A percentile compares a stretch with the other conserved stretches of the same genome.
phyloP scores from a whole-genome alignment of 2,113 vertebrate species.

The Dendropsophus ebraccatus region DNA sequence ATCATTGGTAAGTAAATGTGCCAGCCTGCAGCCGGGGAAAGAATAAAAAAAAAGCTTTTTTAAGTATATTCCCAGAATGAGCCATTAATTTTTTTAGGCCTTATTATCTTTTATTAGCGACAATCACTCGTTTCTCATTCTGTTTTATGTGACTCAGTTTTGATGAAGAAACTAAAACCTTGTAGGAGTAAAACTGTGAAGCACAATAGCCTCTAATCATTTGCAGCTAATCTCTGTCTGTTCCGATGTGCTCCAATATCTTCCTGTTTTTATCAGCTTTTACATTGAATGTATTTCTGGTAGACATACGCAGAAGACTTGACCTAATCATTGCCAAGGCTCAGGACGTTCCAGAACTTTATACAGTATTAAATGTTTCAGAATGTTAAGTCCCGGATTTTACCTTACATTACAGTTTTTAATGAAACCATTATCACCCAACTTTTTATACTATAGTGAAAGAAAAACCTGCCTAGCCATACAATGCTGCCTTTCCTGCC shows the following conservation, averaged over 20 bases:
- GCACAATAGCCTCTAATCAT: slow-evolving; percentile 45
- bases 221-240: slow-evolving; percentile 5
- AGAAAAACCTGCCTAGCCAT: too few relatives aligned
- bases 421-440: too few relatives aligned
- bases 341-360: not conserved
- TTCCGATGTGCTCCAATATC: slow-evolving; percentile 29
- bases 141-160: slow-evolving; percentile 14
- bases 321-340: not conserved
- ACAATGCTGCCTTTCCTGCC: too few relatives aligned
- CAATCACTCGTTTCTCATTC: slow-evolving; percentile 1
- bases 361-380: not conserved
- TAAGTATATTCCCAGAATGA: not conserved
- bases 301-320: slow-evolving; percentile 8
- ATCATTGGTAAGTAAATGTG: too few relatives aligned
- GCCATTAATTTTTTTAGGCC: not conserved
- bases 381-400: not conserved
- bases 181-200: slow-evolving; percentile 40
- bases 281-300: not conserved
- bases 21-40: too few relatives aligned
- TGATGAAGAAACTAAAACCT: slow-evolving; percentile 33
- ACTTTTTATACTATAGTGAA: too few relatives aligned
- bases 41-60: too few relatives aligned
- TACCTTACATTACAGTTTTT: not conserved
- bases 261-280: slow-evolving; percentile 22
- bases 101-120: slow-evolving; percentile 8